Conservation (phyloP, 2,113 vertebrate genomes). For the Hipposideros armiger region DNA sequence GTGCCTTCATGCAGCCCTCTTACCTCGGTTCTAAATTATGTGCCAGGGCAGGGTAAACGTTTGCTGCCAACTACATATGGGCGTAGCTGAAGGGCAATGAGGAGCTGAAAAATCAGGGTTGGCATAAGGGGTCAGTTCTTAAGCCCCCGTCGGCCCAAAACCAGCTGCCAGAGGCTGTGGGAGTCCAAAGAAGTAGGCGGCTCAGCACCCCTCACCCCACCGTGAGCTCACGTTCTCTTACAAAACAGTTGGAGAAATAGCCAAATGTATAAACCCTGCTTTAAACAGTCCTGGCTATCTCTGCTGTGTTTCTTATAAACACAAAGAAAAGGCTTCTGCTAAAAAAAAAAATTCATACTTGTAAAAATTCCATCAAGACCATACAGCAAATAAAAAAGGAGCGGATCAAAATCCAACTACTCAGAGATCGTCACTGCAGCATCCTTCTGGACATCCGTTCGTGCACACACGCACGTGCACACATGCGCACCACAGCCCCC, state of each 20-base stretch:
- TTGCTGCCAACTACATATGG: not conserved
- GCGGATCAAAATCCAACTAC: not conserved
- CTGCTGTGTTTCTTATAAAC: not conserved
- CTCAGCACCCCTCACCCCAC: not conserved
- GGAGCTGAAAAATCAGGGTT: not conserved
- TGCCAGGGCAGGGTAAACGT: too few relatives aligned
- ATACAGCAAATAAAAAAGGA: not conserved
- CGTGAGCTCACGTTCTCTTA: not conserved
- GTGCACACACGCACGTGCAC: accelerated
- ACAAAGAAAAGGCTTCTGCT: not conserved
- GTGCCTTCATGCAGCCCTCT: not conserved
- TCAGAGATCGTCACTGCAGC: not conserved
- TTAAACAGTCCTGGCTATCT: not conserved
- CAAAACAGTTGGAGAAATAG: not conserved
- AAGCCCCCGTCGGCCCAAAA: not conserved
- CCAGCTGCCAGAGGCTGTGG: not conserved
- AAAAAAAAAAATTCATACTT: not conserved
- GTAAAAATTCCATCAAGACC: not conserved
- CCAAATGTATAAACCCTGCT: not conserved
- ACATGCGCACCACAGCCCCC: not conserved
- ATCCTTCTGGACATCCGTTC: not conserved
- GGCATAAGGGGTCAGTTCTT: too few relatives aligned
- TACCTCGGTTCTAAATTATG: too few relatives aligned
- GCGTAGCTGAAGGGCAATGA: not conserved
- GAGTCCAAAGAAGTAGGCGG: too few relatives aligned